Evolutionary conservation across 2,888 invertebrate species (phyloP).

Genomic region (Crossocerus cetratus): DNA sequence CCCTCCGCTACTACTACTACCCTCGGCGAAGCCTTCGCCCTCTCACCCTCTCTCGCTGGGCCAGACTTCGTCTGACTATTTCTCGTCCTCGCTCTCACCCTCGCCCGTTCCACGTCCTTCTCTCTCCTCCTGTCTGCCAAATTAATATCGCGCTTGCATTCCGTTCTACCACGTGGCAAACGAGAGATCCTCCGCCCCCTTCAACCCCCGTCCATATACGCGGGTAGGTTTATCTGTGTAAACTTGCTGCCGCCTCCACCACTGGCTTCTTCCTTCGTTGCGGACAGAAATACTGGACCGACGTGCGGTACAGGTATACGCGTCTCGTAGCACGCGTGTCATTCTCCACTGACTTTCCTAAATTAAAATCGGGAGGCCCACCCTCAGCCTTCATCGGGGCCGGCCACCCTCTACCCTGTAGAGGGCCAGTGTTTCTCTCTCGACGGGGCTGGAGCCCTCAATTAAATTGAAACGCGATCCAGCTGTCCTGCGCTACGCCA

Average conservation of each 20-base stretch:
- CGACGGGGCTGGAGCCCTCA: neutral
- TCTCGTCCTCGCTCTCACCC: conserved; percentile 25
- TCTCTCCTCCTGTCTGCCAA: conserved; percentile 59
- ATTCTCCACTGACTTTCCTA: neutral
- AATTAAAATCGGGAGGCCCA: neutral
- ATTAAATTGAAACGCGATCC: neutral
- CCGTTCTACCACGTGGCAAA: conserved; percentile 47
- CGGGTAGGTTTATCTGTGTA: conserved; percentile 37
- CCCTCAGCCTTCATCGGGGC: too few species aligned
- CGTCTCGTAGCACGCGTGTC: neutral
- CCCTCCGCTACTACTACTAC: too few species aligned
- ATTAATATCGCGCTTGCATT: conserved; percentile 72
- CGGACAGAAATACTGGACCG: conserved; percentile 30
- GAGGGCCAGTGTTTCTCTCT: neutral
- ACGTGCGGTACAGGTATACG: conserved; percentile 21
- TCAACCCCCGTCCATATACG: too few species aligned
- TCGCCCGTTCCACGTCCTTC: conserved; percentile 19
- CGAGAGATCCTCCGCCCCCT: conserved; percentile 3
- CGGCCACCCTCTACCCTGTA: too few species aligned
- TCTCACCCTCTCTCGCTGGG: neutral
- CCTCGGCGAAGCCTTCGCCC: too few species aligned
- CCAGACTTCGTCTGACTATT: too few species aligned
- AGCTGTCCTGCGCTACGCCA: neutral
- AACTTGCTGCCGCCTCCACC: conserved; percentile 18
- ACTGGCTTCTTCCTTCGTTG: conserved; percentile 10